Conservation (phyloP, 2,888 invertebrate genomes). For the Sarcophaga subvicina region DNA sequence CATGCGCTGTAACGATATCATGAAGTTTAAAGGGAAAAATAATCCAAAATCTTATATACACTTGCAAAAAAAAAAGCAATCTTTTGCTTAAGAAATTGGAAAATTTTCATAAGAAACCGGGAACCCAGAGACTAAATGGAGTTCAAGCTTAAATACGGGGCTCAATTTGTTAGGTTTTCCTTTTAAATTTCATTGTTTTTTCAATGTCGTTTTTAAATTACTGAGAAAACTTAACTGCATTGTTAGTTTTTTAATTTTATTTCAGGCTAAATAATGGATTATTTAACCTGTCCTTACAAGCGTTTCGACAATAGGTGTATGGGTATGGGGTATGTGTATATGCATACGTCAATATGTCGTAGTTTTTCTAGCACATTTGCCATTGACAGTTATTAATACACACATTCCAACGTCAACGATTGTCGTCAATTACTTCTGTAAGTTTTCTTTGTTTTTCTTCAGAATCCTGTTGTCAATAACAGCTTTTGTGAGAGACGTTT, state of each 20-base stretch:
- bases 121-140: too few species aligned
- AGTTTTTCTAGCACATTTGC: slow-evolving; percentile 51
- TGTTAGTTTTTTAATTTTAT: neutral
- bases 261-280: slow-evolving; percentile 28
- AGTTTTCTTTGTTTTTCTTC: slow-evolving; percentile 40
- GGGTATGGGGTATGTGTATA: neutral
- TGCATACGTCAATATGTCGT: slow-evolving; percentile 4
- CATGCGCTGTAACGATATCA: neutral
- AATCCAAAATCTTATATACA: too few species aligned
- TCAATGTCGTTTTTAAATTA: neutral
- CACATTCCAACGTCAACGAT: slow-evolving; percentile 56
- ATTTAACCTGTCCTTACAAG: slow-evolving; percentile 12
- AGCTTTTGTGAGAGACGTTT: slow-evolving; percentile 3
- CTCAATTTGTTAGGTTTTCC: too few species aligned
- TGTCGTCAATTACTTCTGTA: slow-evolving; percentile 50
- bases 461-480: slow-evolving; percentile 51
- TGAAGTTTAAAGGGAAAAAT: neutral
- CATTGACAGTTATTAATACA: slow-evolving; percentile 64
- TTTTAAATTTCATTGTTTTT: too few species aligned
- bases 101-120: too few species aligned
- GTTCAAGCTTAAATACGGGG: too few species aligned
- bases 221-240: neutral
- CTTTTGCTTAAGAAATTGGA: too few species aligned
- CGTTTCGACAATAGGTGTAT: neutral
- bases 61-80: too few species aligned